Evolutionary conservation across 2,888 invertebrate species (phyloP).

Genomic region (Drosophila kambysellisi): DNA sequence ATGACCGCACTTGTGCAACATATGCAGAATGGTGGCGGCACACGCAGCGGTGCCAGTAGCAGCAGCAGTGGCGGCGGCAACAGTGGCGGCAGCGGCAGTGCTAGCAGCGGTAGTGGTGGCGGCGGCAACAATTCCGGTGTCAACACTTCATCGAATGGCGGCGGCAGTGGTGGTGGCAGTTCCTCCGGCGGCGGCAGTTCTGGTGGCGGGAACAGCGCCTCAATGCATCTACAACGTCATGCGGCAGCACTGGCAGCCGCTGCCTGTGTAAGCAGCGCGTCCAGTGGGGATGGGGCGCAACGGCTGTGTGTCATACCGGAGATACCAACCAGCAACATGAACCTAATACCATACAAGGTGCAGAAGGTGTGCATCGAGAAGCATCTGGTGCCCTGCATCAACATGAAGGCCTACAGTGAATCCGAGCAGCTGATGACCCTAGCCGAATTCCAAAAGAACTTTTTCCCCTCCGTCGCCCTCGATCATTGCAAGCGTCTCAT

Average conservation of each 20-base stretch:
- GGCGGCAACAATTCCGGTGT: constrained; percentile 18
- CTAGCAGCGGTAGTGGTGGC: constrained; percentile 27
- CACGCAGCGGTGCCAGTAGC: constrained; percentile 36
- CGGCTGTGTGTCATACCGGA: constrained; percentile 89
- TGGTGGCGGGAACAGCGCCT: constrained; percentile 73
- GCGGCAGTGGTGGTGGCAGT: constrained; percentile 37
- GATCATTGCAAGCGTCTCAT: constrained; percentile 92
- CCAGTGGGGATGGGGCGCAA: constrained; percentile 72
- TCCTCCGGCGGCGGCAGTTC: constrained; percentile 20
- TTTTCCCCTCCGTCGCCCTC: constrained; percentile 91
- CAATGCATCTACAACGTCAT: constrained; percentile 86
- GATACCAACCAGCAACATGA: constrained; percentile 88
- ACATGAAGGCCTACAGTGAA: constrained; percentile 93
- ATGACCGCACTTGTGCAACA: constrained; percentile 69
- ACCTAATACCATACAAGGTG: constrained; percentile 91
- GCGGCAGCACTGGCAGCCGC: constrained; percentile 79
- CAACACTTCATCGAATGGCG: constrained; percentile 33
- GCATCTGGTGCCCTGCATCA: constrained; percentile 93
- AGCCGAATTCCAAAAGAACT: constrained; percentile 91
- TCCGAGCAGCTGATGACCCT: constrained; percentile 93
- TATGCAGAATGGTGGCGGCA: constrained; percentile 62
- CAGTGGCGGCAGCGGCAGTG: neutral
- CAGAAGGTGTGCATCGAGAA: constrained; percentile 93
- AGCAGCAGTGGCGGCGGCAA: neutral
- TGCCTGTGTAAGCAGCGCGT: constrained; percentile 66